Evolutionary conservation across 2,888 invertebrate genomes (phyloP), one percentile per base, ranked within the genome.

Genomic region (Teleogryllus oceanicus): DNA sequence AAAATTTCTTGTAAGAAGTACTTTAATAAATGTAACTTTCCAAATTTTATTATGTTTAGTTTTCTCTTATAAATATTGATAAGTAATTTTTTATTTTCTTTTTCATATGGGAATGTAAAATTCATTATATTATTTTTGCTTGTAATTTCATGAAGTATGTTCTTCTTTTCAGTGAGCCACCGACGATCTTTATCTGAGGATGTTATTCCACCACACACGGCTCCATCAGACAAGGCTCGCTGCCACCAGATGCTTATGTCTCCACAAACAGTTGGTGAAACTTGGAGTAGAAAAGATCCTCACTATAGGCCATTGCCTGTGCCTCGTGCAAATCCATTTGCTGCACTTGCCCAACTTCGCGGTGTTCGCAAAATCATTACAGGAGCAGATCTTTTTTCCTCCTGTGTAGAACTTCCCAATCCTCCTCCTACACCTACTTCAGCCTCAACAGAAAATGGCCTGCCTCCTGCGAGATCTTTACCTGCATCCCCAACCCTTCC

Each of bases 251-350:
- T 92, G 83, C 89, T 90, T 82, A 83, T 89, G 74, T 89, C 92
- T 80, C 90, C 91, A 80, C 92, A 87, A 81, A 85, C 92, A 84
- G 92, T 95, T 12, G 95, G 94, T 78, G 94, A 95, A 87, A 93
- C 94, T 82, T 96, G 96, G 93, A 93, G 95, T 86, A 90, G 93
- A 83, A 92, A 94, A 84, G 95, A 96, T 88, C 91, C 93, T 80
- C 94, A 94, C 87, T 94, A 95, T 86, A 92, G 92, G 85, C 94
- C 92, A 3, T 89, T 90, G 84, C 75, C 86, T 16, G 87, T 87
- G 81, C 86, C 86, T 78, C 90, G 90, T 82, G 89, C 90, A 77
- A 94, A 94, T 87, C 94, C 94, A 1, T 94, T 94, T 85, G 91
- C 93, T 81, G 90, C 94, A 12, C 89, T 95, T 78, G 92, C 92